Evolutionary conservation across 53 echinoderm and acorn worm species (phyloP), one percentile per base, ranked within the genome.

Genomic region (Crossaster papposus): DNA sequence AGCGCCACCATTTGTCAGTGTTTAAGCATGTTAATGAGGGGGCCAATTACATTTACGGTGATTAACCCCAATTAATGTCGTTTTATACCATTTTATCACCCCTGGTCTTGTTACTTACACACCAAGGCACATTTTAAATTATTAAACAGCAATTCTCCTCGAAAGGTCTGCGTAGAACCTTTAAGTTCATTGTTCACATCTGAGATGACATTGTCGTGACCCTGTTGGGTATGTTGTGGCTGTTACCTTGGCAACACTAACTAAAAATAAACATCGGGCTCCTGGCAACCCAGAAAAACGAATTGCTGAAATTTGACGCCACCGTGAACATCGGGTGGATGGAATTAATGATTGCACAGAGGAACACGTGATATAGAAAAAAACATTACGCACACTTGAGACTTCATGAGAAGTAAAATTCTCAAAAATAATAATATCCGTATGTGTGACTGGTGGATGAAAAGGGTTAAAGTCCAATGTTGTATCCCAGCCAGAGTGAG

Each of bases 181-280:
- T 7, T 52, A 52, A 58, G 58, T 58, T 68, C 28, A 26, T 10
- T 68, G 4, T 32, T 34, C 1, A 2, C 35, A 14, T 34, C 34
- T 73, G 74, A 73, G 74, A 36, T 73, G 74, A 1, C 36, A 35
- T 73, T 73, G 30, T 32, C 35, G 12, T 73, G 36, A 34, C 34
- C 33, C 30, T 13, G 34, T 73, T 36, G 74, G 35, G 74, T 32
- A 18, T 33, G 74, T 36, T 14, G 22, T 34, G 15, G 34, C 74
- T 73, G 74, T 73, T 73, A 36, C 74, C 74, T 36, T 32, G 30
- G 74, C 28, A 32, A 73, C 74, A 34, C 18, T 34, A 35, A 33
- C 74, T 73, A 73, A 35, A 73, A 73, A 73, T 73, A 73, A 73
- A 73, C 74, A 73, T 28, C 68, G 28, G n/a, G 68, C 7, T 11